A percentile compares a stretch with the other conserved stretches of the same genome.
These are phyloP conservation scores for Nibea albiflora DNA, from an alignment of 2,113 vertebrate species.

Conservation along the genomic window DNA sequence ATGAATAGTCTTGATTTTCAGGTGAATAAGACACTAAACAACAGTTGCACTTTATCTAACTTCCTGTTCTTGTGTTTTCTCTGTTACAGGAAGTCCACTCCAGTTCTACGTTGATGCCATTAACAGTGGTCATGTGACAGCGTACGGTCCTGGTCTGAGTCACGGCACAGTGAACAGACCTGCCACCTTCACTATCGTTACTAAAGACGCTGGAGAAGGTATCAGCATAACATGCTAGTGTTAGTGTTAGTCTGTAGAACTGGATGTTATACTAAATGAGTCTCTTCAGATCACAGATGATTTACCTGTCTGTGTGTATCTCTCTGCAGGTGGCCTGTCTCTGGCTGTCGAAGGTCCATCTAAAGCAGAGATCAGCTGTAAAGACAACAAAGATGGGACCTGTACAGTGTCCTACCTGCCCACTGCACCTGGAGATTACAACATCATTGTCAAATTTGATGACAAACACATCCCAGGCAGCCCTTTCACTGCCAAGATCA, in stretches of 20 bases:
- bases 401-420: slow-evolving; percentile 97
- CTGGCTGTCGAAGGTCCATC: slow-evolving; percentile 96
- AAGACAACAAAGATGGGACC: slow-evolving; percentile 96
- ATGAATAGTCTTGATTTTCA: background rate
- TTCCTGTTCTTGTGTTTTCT: background rate
- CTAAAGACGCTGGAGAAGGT: slow-evolving; percentile 97
- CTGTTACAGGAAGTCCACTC: slow-evolving; percentile 90
- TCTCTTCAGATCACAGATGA: no score
- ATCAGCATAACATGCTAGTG: background rate
- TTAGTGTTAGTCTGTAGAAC: no score
- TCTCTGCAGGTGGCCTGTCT: slow-evolving; percentile 90
- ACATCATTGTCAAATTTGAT: slow-evolving; percentile 96
- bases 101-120: slow-evolving; percentile 97
- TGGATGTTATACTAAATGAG: no score
- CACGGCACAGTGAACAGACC: slow-evolving; percentile 92
- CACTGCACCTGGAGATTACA: slow-evolving; percentile 93
- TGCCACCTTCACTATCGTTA: slow-evolving; percentile 94
- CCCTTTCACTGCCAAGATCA: slow-evolving; percentile 94
- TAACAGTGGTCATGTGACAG: slow-evolving; percentile 93
- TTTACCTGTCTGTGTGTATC: background rate
- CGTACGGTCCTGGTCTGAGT: slow-evolving; percentile 92
- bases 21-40: background rate
- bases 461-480: slow-evolving; percentile 95
- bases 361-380: slow-evolving; percentile 97
- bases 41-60: background rate